Evolutionary conservation across 2,113 vertebrate genomes (phyloP).

Genomic region (Rattus rattus): DNA sequence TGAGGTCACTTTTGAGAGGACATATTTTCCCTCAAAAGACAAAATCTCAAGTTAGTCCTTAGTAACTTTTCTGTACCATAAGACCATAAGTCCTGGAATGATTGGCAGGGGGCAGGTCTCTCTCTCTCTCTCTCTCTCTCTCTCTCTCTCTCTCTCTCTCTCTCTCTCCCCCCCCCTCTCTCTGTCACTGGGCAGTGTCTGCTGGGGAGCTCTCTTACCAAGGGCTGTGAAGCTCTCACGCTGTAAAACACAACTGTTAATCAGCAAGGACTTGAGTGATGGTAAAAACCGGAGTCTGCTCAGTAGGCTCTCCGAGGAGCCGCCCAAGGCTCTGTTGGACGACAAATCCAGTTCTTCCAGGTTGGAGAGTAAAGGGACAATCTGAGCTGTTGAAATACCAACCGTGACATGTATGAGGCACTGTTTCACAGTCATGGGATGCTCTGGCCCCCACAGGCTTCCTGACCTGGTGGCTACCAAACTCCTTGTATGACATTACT

Average conservation of each 20-base stretch:
- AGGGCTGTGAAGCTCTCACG: conserved; percentile 88
- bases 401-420: background rate
- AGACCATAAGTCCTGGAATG: background rate
- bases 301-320: conserved; percentile 85
- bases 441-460: background rate
- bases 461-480: background rate
- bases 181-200: accelerated
- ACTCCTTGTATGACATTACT: background rate
- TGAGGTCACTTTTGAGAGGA: background rate
- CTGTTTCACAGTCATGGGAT: background rate
- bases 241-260: conserved; percentile 89
- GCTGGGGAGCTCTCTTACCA: conserved; percentile 83
- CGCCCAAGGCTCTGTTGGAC: conserved; percentile 89
- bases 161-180: too few relatives aligned
- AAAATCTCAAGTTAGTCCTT: background rate
- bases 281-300: conserved; percentile 89
- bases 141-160: too few relatives aligned
- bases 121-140: too few relatives aligned
- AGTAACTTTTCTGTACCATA: background rate
- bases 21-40: background rate
- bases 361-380: conserved; percentile 89
- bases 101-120: background rate
- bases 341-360: conserved; percentile 91
- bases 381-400: conserved; percentile 89
- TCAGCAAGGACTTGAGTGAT: conserved; percentile 86